Evolutionary conservation across 1,140 invertebrate species (phyloP).

Genomic region (Eubasilissa regina): DNA sequence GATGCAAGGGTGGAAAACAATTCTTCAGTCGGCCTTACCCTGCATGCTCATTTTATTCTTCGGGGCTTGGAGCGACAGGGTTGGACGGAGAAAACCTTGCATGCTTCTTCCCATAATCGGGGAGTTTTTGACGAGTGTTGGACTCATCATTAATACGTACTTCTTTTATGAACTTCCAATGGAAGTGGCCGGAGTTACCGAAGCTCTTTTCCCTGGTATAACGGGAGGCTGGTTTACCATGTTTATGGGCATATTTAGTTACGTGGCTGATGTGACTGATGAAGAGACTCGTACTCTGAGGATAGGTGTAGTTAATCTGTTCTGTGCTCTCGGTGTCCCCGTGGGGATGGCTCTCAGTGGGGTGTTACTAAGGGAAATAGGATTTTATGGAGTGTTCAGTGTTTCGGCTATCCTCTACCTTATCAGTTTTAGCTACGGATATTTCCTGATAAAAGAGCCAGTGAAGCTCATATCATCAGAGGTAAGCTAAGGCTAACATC

Average conservation of each 20-base stretch:
- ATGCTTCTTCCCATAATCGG: slow-evolving; percentile 88
- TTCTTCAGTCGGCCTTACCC: slow-evolving; percentile 83
- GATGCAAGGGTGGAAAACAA: slow-evolving; percentile 87
- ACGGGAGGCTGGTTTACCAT: slow-evolving; percentile 90
- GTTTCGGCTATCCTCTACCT: slow-evolving; percentile 82
- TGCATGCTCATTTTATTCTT: slow-evolving; percentile 84
- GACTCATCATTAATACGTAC: slow-evolving; percentile 85
- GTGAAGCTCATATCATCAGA: slow-evolving; percentile 68
- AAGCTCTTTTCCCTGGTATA: slow-evolving; percentile 84
- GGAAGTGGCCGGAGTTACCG: slow-evolving; percentile 82
- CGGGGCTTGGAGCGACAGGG: slow-evolving; percentile 84
- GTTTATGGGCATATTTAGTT: slow-evolving; percentile 92
- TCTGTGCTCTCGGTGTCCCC: slow-evolving; percentile 85
- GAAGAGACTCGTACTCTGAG: slow-evolving; percentile 85
- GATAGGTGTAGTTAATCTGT: slow-evolving; percentile 88
- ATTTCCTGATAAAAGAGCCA: slow-evolving; percentile 77
- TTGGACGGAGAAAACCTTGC: slow-evolving; percentile 85
- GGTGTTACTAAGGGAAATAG: slow-evolving; percentile 80
- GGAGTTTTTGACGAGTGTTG: slow-evolving; percentile 83
- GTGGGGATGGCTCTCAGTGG: slow-evolving; percentile 85
- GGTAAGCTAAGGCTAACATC: slow-evolving; percentile 66
- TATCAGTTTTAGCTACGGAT: slow-evolving; percentile 82
- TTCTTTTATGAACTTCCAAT: slow-evolving; percentile 85
- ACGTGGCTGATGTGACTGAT: slow-evolving; percentile 88
- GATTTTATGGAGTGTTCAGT: slow-evolving; percentile 85